Conservation (phyloP, 2,113 vertebrate genomes). For the Clarias macrocephalus region DNA sequence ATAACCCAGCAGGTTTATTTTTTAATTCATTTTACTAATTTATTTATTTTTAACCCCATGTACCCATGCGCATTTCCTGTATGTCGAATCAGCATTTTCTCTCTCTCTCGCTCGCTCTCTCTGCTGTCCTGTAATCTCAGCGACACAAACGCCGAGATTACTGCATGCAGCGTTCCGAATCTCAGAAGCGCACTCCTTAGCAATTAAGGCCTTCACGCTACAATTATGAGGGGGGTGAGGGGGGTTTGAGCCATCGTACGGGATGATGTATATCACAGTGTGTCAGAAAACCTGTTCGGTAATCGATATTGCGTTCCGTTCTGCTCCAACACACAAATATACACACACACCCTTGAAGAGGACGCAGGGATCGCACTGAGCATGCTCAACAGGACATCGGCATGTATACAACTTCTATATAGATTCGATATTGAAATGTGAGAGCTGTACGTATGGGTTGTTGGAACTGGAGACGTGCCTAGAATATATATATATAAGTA, state of each 20-base stretch:
- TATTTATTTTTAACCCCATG: neutral
- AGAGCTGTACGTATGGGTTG: too few relatives aligned
- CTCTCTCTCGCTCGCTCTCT: neutral
- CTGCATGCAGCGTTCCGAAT: neutral
- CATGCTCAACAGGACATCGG: slow-evolving; percentile 18
- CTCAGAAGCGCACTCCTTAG: neutral
- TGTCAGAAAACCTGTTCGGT: neutral
- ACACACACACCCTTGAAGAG: neutral
- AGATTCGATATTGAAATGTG: neutral
- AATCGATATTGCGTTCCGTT: slow-evolving; percentile 6
- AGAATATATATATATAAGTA: neutral
- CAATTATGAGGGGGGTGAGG: neutral
- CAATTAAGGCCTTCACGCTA: neutral
- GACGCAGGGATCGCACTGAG: slow-evolving; percentile 7
- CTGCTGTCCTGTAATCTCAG: neutral
- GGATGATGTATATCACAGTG: neutral
- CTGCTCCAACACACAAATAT: neutral
- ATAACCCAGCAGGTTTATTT: neutral
- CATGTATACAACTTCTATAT: neutral
- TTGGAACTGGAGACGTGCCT: neutral
- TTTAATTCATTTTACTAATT: too few relatives aligned
- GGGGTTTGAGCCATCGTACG: neutral
- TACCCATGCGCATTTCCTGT: neutral
- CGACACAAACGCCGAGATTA: neutral
- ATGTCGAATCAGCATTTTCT: too few relatives aligned